Percentiles rank a stretch among this genome's conserved stretches.
phyloP scores from a whole-genome alignment of 2,113 vertebrate species.

The Bubo blakistoni region DNA sequence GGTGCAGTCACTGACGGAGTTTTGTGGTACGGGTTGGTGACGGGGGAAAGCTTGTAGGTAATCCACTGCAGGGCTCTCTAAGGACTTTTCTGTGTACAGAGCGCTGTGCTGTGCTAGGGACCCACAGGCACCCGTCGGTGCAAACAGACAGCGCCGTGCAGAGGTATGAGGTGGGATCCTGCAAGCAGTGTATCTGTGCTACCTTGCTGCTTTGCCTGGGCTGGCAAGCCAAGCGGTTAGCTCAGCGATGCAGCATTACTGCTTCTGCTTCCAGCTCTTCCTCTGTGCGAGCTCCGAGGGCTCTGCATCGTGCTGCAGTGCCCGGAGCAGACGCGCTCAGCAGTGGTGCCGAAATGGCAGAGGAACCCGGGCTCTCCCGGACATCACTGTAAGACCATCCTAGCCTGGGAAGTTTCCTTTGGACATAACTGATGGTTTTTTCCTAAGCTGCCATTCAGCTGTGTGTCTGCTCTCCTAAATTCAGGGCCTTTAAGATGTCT shows the following conservation, averaged over 20 bases:
- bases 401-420: background rate
- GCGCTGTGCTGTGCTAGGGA: background rate
- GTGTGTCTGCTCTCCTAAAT: background rate
- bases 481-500: background rate
- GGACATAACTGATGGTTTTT: background rate
- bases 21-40: background rate
- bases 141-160: background rate
- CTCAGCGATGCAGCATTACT: background rate
- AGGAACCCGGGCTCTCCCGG: background rate
- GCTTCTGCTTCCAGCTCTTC: background rate
- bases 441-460: background rate
- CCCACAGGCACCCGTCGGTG: background rate
- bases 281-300: background rate
- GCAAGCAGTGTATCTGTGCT: background rate
- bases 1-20: background rate
- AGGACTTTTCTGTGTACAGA: background rate
- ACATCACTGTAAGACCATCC: background rate
- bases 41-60: background rate
- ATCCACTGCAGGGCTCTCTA: too few species aligned
- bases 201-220: background rate
- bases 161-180: fast-evolving
- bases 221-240: background rate
- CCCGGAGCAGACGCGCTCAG: background rate
- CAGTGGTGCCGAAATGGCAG: background rate
- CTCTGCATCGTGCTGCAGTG: background rate